Evolutionary conservation across 1,140 invertebrate species (phyloP).

Genomic region (Ylistrum balloti): DNA sequence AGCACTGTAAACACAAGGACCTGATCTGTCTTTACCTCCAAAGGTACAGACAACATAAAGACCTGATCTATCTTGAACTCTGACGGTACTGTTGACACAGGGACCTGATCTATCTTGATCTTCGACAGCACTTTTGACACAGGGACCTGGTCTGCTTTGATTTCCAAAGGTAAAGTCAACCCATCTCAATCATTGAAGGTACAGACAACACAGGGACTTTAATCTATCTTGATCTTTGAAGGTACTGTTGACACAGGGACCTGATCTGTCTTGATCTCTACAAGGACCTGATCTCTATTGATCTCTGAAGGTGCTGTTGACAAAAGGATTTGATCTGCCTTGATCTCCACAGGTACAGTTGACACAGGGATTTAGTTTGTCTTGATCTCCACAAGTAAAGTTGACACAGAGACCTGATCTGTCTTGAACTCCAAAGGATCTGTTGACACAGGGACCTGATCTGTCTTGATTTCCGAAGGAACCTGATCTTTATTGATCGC

Average conservation of each 20-base stretch:
- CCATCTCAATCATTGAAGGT: no score
- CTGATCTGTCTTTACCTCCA: no score
- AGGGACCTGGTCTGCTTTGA: no score
- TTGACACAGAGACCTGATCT: neutral
- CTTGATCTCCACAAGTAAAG: neutral
- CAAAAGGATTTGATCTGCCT: neutral
- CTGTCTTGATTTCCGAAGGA: no score
- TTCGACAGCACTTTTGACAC: no score
- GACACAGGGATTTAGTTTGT: neutral
- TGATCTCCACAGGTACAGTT: neutral
- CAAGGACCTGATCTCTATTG: neutral
- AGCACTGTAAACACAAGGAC: no score
- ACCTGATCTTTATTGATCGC: no score
- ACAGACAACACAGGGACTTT: neutral
- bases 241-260: neutral
- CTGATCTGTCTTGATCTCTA: neutral
- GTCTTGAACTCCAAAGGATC: neutral
- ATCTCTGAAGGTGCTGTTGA: neutral
- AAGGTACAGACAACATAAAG: no score
- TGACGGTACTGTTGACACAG: no score
- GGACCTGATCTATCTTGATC: neutral
- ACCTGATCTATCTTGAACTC: no score
- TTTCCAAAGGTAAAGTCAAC: no score
- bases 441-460: neutral
- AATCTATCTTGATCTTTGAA: neutral